Evolutionary conservation across 2,113 vertebrate species (phyloP).

Genomic region (Burhinus bistriatus): DNA sequence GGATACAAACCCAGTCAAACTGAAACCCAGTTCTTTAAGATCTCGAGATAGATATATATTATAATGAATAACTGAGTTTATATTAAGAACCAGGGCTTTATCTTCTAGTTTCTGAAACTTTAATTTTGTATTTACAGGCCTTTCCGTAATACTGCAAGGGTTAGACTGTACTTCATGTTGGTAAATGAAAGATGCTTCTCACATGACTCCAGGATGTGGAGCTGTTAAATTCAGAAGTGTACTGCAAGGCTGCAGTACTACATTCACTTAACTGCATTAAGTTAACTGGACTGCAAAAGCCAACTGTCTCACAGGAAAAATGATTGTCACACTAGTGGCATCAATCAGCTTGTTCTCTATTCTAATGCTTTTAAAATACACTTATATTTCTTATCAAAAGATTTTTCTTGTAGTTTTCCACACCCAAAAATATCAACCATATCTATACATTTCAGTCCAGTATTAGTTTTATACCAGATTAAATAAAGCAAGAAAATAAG

Average conservation of each 20-base stretch:
- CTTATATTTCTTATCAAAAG: neutral
- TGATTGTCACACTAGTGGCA: neutral
- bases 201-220: neutral
- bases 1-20: neutral
- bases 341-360: neutral
- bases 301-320: neutral
- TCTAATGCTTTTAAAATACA: neutral
- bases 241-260: neutral
- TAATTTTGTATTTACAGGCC: neutral
- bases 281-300: neutral
- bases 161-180: neutral
- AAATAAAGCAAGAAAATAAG: neutral
- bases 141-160: neutral
- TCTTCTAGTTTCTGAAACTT: neutral
- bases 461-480: neutral
- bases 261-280: neutral
- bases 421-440: neutral
- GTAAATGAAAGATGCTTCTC: neutral
- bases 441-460: neutral
- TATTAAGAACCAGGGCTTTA: neutral
- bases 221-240: neutral
- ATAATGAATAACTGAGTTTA: neutral
- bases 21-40: neutral
- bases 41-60: neutral
- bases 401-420: neutral